A percentile compares a stretch with the other conserved stretches of the same genome.
phyloP scores from a whole-genome alignment of 2,113 vertebrate species.

The Rattus norvegicus region DNA sequence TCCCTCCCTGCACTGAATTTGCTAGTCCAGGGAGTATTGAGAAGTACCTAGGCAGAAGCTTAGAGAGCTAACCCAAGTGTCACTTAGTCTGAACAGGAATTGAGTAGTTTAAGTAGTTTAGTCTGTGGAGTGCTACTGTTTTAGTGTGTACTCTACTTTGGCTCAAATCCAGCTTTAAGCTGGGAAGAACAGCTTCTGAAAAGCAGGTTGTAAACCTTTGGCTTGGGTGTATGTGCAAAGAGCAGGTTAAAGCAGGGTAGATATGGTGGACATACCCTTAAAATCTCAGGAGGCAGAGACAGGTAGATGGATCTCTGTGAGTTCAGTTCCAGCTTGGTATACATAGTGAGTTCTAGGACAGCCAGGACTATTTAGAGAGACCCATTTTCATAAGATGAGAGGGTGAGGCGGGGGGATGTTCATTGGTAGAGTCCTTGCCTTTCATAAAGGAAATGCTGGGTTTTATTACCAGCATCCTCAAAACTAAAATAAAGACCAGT shows the following conservation, averaged over 20 bases:
- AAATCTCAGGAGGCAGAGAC: neutral
- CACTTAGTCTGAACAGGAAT: neutral
- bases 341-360: neutral
- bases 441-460: neutral
- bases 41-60: neutral
- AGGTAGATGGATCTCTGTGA: neutral
- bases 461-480: neutral
- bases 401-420: neutral
- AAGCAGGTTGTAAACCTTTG: constrained; percentile 6
- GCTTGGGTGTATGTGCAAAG: neutral
- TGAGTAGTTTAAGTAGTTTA: neutral
- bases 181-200: constrained; percentile 8
- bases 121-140: neutral
- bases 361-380: neutral
- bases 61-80: neutral
- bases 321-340: neutral
- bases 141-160: neutral
- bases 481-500: neutral
- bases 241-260: neutral
- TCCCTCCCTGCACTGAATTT: neutral
- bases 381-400: neutral
- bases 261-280: neutral
- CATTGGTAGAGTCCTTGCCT: neutral
- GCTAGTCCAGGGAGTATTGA: neutral
- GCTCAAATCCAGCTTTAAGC: constrained; percentile 15